Evolutionary conservation across 2,113 vertebrate species (phyloP), one percentile per base, ranked within the genome.

Genomic region (Orcinus orca): DNA sequence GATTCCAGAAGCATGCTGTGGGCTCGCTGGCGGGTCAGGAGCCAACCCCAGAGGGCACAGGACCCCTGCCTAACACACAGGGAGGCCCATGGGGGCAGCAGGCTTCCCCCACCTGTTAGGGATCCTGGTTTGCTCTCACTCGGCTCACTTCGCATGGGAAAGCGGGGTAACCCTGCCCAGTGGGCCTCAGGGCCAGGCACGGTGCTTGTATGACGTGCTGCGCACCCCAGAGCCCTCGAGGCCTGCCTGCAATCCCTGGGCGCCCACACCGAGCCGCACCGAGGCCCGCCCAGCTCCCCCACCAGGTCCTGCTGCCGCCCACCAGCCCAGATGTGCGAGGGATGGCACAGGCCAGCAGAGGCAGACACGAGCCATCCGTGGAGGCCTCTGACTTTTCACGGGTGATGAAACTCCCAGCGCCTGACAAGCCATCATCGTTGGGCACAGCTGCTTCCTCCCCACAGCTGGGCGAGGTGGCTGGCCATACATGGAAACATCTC

Each of bases 231-330:
- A 33, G 33, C 14, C 2, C 44, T 11, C 1, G 3, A 1, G 0
- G 25, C 20, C 55, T 23, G 31, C 38, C 67, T 71, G 31, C 1
- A 20, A 17, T 47, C 26, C 14, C 38, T 2, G 53, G 36, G 21
- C 0, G 0, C 68, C 15, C 8, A 17, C 31, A 1, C 1, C 1
- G 41, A 70, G 53, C 21, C 1, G 10, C 1, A 0, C 44, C 0
- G 0, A 3, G 23, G n/a, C 33, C 53, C 1, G 5, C 11, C 26
- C 13, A 20, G 41, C 73, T 67, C 58, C 29, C 44, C 3, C 23
- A 8, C 41, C 9, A 0, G 44, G 29, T 67, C 65, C n/a, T 26
- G 81, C 63, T 31, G 60, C 93, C 13, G 14, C n/a, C 31, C 62
- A 15, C 44, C 31, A 29, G 71, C 76, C 55, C 38, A 25, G 76